A percentile compares a stretch with the other conserved stretches of the same genome.
phyloP scores from a whole-genome alignment of 2,797 vertebrate species.

The Rhabdophis nuchalis region DNA sequence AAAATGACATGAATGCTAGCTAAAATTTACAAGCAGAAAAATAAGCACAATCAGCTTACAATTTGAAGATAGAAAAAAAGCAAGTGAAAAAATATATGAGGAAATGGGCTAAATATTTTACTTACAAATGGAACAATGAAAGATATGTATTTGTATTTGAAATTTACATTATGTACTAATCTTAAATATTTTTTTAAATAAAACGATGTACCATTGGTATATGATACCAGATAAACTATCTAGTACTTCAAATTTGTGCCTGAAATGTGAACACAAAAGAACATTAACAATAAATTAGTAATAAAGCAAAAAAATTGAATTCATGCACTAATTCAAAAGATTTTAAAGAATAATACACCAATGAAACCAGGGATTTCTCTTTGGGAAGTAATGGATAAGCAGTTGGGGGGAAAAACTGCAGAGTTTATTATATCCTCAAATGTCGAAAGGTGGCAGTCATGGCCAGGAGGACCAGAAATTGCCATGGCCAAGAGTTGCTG shows the following conservation, averaged over 20 bases:
- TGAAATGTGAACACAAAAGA: too few species aligned
- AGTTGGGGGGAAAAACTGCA: too few species aligned
- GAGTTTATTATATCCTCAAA: too few species aligned
- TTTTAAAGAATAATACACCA: too few species aligned
- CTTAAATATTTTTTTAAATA: background rate
- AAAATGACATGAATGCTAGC: constrained; percentile 60
- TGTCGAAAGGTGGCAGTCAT: too few species aligned
- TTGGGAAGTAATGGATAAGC: too few species aligned
- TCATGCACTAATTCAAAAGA: too few species aligned
- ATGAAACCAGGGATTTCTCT: too few species aligned
- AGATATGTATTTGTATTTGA: background rate
- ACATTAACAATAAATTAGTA: too few species aligned
- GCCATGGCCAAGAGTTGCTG: background rate
- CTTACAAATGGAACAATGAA: background rate
- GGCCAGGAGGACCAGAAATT: too few species aligned
- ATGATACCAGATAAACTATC: background rate
- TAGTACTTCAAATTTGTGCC: background rate
- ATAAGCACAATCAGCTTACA: constrained; percentile 68
- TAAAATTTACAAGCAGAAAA: constrained; percentile 49
- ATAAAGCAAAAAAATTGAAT: too few species aligned
- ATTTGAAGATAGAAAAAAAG: background rate
- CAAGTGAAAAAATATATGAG: background rate
- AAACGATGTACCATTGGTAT: background rate
- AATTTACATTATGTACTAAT: background rate
- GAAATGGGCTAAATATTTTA: background rate